Conservation (phyloP, 1,140 invertebrate species). For the Trichomalopsis sarcophagae region DNA sequence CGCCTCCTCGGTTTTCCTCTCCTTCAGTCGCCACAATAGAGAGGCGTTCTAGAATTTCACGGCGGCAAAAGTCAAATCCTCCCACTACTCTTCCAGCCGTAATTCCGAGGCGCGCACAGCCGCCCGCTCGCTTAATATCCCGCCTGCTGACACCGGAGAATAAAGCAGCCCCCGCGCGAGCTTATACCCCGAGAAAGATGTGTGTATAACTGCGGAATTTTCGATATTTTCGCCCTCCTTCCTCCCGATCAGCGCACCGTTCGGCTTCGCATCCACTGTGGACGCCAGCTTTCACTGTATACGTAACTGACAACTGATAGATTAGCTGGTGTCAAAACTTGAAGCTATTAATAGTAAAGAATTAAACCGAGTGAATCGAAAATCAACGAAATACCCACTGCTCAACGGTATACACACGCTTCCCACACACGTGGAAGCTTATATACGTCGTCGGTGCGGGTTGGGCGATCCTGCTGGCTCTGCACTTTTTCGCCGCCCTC, state of each 20-base stretch:
- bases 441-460: neutral
- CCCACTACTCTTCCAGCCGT: constrained; percentile 47
- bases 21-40: neutral
- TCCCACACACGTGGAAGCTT: neutral
- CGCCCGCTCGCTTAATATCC: constrained; percentile 64
- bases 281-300: no score
- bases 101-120: constrained; percentile 58
- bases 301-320: no score
- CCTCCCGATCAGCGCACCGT: neutral
- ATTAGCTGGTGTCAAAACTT: no score
- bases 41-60: neutral
- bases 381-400: no score
- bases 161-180: constrained; percentile 60
- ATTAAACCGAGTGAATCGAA: no score
- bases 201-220: neutral
- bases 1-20: neutral
- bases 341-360: no score
- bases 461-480: constrained; percentile 52
- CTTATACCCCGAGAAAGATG: constrained; percentile 42
- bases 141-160: constrained; percentile 66
- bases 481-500: constrained; percentile 56
- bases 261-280: no score
- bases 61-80: constrained; percentile 21
- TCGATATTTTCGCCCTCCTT: neutral
- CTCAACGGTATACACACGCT: neutral